Base-by-base conservation (phyloP, 2,113 vertebrate genomes). In the Cololabis saira region DNA sequence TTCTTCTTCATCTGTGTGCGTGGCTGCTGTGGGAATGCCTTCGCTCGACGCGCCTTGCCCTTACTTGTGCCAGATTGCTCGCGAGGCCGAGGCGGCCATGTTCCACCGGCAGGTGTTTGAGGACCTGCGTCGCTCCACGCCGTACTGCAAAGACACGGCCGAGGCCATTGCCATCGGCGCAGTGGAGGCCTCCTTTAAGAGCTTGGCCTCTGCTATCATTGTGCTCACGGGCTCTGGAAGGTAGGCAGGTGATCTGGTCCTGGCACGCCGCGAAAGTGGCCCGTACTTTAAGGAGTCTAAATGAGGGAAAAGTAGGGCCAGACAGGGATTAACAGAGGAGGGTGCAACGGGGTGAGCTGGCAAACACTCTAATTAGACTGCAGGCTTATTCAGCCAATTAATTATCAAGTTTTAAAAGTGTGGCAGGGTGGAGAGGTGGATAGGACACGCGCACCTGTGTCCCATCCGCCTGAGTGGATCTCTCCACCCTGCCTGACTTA, bases 101-200 rank as follows among this genome's bases (percentile, higher is more conserved):
- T 98, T 96, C 94, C 98, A 99, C 90, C 91, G 96, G 91, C 97
- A 97, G 89, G 93, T 98, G 93, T 99, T 99, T 76, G 98, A 99
- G 93, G 96, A 99, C 75, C 95, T 99, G 90, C 95, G 97, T 21
- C 96, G 96, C 33, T 93, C 95, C 91, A 94, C 95, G 67, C 89
- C 92, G 61, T 76, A 87, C 84, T 94, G 89, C 88, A 95, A 88
- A 75, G 96, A 97, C 85, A 93, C 93, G 48, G 93, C 95, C 18
- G 97, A 98, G 82, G 96, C 98, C 83, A 97, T 98, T 93, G 97
- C 97, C 74, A 93, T 94, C 21, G 98, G 97, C 9, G 96, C 97
- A 8, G 98, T 99, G 81, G 95, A 99, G 91, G 96, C 98, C 65
- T 97, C 97, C 86, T 97, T 97, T 96, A 99, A 99, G 90, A 96